Evolutionary conservation across 1,140 invertebrate species (phyloP).

Genomic region (Cyrtorhinus lividipennis): DNA sequence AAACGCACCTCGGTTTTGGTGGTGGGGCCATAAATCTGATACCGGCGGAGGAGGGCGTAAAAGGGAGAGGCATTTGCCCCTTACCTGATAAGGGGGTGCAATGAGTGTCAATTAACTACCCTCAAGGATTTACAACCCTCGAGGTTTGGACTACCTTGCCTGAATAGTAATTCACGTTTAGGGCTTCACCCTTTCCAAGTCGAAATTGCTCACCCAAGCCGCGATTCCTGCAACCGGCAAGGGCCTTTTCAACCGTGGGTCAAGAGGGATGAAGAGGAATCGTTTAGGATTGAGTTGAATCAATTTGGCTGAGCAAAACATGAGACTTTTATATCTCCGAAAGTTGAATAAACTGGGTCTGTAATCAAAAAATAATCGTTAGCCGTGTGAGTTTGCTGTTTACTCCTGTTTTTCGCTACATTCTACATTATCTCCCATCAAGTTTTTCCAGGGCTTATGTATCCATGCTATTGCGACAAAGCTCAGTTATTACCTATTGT

Average conservation of each 20-base stretch:
- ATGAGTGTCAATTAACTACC: neutral
- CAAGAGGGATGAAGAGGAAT: neutral
- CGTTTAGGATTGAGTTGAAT: too few species aligned
- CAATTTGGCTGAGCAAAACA: too few species aligned
- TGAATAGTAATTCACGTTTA: neutral
- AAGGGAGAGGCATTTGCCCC: neutral
- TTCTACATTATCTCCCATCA: too few species aligned
- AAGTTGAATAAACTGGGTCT: too few species aligned
- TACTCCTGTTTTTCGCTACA: too few species aligned
- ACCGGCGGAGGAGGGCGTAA: neutral
- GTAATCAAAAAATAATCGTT: too few species aligned
- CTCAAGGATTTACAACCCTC: neutral
- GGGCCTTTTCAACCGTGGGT: neutral
- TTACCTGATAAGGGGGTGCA: neutral
- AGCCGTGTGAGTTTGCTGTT: too few species aligned
- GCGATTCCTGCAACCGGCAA: neutral
- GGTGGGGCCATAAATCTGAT: neutral
- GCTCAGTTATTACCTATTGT: too few species aligned
- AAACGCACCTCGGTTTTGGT: neutral
- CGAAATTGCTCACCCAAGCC: neutral
- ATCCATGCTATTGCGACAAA: too few species aligned
- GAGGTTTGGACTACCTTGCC: neutral
- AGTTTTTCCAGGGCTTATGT: too few species aligned
- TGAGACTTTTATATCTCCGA: too few species aligned
- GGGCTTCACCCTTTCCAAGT: too few species aligned